Percentiles rank a stretch among this genome's conserved stretches.
These are phyloP conservation scores for Lepidothrix coronata DNA, from an alignment of 2,113 vertebrate species.

Conservation along the genomic window DNA sequence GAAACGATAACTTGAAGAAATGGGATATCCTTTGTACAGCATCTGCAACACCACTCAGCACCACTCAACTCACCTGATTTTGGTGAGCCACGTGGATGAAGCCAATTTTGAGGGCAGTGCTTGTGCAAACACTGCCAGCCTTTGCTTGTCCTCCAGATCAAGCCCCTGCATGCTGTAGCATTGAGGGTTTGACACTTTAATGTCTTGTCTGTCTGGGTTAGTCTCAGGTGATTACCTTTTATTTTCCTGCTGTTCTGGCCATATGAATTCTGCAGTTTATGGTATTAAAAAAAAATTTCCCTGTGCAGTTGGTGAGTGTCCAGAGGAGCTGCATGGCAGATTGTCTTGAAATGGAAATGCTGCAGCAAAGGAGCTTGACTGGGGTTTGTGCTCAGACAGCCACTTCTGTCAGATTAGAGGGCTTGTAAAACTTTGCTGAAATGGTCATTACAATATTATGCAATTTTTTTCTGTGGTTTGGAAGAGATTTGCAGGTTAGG, in stretches of 20 bases:
- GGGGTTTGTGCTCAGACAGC: neutral
- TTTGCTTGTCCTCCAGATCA: neutral
- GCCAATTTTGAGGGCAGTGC: neutral
- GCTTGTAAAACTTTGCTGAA: neutral
- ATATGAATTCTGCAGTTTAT: neutral
- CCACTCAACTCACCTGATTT: neutral
- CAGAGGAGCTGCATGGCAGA: neutral
- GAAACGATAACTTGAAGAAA: neutral
- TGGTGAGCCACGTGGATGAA: neutral
- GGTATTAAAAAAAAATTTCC: neutral
- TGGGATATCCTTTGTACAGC: neutral
- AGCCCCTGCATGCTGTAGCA: neutral
- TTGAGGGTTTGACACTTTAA: neutral
- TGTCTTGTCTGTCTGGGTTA: slow-evolving; percentile 2
- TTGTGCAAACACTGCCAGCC: neutral
- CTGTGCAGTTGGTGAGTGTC: neutral
- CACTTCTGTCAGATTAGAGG: slow-evolving; percentile 5
- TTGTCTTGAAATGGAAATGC: slow-evolving; percentile 4
- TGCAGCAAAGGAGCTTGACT: slow-evolving; percentile 24
- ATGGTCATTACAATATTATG: neutral
- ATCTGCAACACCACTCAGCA: neutral
- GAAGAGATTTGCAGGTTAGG: neutral
- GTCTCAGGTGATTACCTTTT: slow-evolving; percentile 8
- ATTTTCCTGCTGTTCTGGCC: neutral
- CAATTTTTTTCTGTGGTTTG: neutral